These are phyloP conservation scores for Osmoderma eremita DNA, from an alignment of 2,888 invertebrate genomes.

Conservation along the genomic window DNA sequence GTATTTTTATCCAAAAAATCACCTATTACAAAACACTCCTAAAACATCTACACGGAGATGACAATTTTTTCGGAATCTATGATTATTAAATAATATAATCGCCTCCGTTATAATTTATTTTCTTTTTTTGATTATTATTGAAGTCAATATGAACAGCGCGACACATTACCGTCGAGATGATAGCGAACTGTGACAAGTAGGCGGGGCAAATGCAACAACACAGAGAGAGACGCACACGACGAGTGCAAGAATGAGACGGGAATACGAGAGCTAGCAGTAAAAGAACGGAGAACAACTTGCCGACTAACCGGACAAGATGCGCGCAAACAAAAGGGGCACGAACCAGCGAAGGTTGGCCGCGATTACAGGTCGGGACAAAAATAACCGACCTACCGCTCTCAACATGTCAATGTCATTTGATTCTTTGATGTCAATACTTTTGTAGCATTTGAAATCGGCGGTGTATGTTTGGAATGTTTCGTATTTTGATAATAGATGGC, in stretches of 20 bases:
- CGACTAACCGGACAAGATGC: conserved; percentile 57
- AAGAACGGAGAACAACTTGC: conserved; percentile 53
- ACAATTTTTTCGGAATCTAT: no score
- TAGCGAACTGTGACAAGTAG: conserved; percentile 54
- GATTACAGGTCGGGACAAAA: not conserved
- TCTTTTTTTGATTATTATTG: not conserved
- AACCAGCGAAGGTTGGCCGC: conserved; percentile 17
- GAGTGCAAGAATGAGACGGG: no score
- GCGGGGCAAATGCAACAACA: conserved; percentile 47
- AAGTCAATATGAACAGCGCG: conserved; percentile 43
- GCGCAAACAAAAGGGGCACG: conserved; percentile 46
- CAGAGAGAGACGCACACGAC: no score
- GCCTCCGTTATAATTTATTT: no score
- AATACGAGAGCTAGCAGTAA: no score
- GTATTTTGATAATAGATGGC: no score
- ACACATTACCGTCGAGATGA: conserved; percentile 43
- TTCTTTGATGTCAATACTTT: not conserved
- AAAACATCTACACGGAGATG: no score
- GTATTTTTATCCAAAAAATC: no score
- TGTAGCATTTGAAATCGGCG: not conserved
- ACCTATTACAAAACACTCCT: no score
- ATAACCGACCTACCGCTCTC: not conserved
- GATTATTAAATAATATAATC: no score
- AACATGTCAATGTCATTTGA: not conserved
- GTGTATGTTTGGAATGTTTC: no score